A percentile compares a stretch with the other conserved stretches of the same genome.
phyloP scores from a whole-genome alignment of 2,797 vertebrate species.

The Balearica regulorum region DNA sequence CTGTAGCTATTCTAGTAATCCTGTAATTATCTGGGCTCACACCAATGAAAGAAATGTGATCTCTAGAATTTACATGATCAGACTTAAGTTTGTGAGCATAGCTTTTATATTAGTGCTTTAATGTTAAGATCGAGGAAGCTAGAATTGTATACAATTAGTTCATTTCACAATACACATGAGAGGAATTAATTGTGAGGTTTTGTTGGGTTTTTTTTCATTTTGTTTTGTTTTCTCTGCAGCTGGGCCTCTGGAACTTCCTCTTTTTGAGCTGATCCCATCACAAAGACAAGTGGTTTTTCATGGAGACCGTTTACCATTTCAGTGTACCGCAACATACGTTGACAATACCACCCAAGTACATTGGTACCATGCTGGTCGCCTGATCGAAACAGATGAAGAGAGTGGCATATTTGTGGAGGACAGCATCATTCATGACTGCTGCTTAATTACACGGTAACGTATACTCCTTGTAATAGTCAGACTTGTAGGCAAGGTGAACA shows the following conservation, averaged over 20 bases:
- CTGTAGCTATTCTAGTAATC: neutral
- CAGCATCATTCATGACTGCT: slow-evolving; percentile 90
- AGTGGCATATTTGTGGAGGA: slow-evolving; percentile 84
- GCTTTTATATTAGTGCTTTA: neutral
- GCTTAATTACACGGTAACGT: slow-evolving; percentile 85
- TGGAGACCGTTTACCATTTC: slow-evolving; percentile 87
- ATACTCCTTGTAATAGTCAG: neutral
- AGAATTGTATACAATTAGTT: neutral
- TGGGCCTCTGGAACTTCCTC: slow-evolving; percentile 84
- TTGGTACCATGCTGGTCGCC: slow-evolving; percentile 81
- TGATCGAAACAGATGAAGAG: slow-evolving; percentile 79
- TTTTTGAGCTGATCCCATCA: slow-evolving; percentile 91
- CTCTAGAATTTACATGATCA: neutral
- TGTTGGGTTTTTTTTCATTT: neutral
- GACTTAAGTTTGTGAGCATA: neutral
- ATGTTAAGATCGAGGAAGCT: neutral
- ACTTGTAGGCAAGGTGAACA: neutral
- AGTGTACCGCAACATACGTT: slow-evolving; percentile 86
- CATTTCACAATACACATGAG: neutral
- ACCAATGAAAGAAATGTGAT: neutral
- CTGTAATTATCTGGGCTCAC: neutral
- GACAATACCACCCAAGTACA: slow-evolving; percentile 78
- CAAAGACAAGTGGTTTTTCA: slow-evolving; percentile 88
- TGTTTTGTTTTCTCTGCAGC: slow-evolving; percentile 64
- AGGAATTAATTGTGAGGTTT: neutral